Evolutionary conservation across 2,888 invertebrate species (phyloP), one percentile per base, ranked within the genome.

Genomic region (Lycocerus yunnanus): DNA sequence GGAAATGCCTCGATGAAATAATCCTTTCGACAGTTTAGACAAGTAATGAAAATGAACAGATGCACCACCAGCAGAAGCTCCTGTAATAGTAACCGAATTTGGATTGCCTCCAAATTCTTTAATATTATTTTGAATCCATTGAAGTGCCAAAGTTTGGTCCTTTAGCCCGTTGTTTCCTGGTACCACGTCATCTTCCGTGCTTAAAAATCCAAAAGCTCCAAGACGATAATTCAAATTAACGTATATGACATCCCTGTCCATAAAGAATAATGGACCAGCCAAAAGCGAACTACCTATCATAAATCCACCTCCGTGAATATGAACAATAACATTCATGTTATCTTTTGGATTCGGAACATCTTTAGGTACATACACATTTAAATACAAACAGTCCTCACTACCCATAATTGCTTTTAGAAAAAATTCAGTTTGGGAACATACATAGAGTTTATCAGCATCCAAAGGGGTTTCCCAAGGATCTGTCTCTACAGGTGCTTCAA

Each of bases 21-120:
- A 85, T 8, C 89, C 81, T 73, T 71, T 80, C n/a, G 91, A 91
- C 78, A 90, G 81, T 0, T 90, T 89, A 0, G 92, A 91, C 11
- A 94, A 79, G 78, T 91, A 90, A 75, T 93, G 93, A 80, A 92
- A 91, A 84, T 93, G 92, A 0, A 92, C 92, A 78, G 93, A 91
- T 2, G 91, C 92, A 58, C 90, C 93, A 0, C 94, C 94, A 0
- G 93, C 91, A 3, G 93, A 93, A 79, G 90, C 88, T 1, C 94
- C 94, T 0, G 90, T 84, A 1, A 93, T 82, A 0, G 92, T 91
- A 15, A 93, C 88, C 75, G 90, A 90, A 58, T 90, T 88, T 2
- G 92, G 90, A 86, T 93, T 90, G 0, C 93, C 93, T 2, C 92
- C 92, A 80, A 93, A 93, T 90, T 89, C 18, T n/a, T 63, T 63